Evolutionary conservation across 2,113 vertebrate species (phyloP).

Genomic region (Nesogale talazaci): DNA sequence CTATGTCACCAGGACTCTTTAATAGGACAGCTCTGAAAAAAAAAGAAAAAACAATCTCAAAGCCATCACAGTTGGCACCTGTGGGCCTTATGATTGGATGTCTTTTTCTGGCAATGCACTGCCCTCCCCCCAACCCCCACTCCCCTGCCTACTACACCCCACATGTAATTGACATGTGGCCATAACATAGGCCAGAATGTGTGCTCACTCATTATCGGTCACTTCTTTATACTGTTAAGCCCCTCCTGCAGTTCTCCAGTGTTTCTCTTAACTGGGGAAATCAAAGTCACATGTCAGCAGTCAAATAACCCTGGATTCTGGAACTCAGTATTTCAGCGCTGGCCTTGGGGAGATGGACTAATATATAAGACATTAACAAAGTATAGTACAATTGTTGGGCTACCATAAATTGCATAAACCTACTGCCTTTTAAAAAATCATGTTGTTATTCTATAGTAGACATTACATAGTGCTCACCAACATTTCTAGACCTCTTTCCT

Average conservation of each 20-base stretch:
- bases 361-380: background rate
- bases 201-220: background rate
- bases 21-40: too few species aligned
- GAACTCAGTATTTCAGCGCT: background rate
- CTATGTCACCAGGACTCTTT: too few species aligned
- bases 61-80: background rate
- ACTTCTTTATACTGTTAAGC: background rate
- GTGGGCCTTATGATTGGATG: background rate
- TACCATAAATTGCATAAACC: background rate
- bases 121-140: too few species aligned
- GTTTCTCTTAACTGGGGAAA: background rate
- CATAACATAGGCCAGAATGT: background rate
- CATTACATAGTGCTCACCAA: background rate
- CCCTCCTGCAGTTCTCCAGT: background rate
- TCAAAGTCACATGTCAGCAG: background rate
- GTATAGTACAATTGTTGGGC: background rate
- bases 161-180: background rate
- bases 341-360: background rate
- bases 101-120: background rate
- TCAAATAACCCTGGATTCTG: background rate
- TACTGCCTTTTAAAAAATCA: background rate
- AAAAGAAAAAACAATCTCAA: background rate
- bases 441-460: background rate
- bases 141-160: background rate
- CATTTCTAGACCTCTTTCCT: background rate